Conservation (phyloP, 2,888 invertebrate genomes). For the Corythucha ciliata region DNA sequence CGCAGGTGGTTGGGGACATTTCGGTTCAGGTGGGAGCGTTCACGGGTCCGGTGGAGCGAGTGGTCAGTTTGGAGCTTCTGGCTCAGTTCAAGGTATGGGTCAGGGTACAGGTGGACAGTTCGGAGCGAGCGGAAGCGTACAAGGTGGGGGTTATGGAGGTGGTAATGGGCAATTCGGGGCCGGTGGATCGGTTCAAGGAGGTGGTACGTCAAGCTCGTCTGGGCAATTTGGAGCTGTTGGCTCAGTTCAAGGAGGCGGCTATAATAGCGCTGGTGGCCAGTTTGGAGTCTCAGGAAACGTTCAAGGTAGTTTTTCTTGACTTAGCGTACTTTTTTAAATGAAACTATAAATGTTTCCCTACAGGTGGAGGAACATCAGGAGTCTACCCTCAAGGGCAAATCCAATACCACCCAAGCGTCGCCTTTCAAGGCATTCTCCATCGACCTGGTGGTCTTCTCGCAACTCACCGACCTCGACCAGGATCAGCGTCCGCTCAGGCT, state of each 20-base stretch:
- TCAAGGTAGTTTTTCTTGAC: no score
- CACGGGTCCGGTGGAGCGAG: slow-evolving; percentile 16
- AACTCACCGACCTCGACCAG: no score
- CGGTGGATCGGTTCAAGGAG: slow-evolving; percentile 20
- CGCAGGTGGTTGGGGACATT: slow-evolving; percentile 13
- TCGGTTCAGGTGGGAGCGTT: slow-evolving; percentile 17
- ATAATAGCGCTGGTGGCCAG: no score
- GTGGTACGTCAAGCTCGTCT: slow-evolving; percentile 12
- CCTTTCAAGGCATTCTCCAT: no score
- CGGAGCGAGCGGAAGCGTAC: slow-evolving; percentile 20
- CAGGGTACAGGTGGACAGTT: slow-evolving; percentile 12
- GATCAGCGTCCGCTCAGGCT: no score
- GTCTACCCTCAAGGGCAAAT: no score
- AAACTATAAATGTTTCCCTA: no score
- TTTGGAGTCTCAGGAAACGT: no score
- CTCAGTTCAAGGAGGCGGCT: slow-evolving; percentile 13
- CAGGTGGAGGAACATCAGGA: no score
- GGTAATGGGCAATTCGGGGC: slow-evolving; percentile 22
- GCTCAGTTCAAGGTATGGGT: slow-evolving; percentile 13
- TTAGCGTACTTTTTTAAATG: no score
- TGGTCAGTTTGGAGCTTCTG: slow-evolving; percentile 24
- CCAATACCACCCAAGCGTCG: no score
- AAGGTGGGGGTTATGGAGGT: slow-evolving; percentile 23
- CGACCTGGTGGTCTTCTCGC: no score
- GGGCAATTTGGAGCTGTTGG: slow-evolving; percentile 17